Conservation (phyloP, 2,113 vertebrate species). For the Otus sunia region DNA sequence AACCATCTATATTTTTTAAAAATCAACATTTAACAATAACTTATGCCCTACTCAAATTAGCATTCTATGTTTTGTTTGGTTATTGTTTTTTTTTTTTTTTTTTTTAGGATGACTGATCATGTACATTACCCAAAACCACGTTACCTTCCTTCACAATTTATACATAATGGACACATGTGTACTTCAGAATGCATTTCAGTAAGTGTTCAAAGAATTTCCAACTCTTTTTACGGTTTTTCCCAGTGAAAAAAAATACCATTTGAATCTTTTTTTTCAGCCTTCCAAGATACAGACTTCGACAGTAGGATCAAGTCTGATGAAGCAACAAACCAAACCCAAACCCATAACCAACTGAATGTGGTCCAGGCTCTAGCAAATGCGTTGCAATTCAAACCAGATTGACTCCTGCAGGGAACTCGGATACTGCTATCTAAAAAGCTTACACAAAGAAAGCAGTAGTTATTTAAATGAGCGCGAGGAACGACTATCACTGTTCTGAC, state of each 20-base stretch:
- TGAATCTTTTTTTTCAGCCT: not conserved
- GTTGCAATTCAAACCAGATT: not conserved
- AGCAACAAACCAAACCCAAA: not conserved
- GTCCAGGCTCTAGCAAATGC: not conserved
- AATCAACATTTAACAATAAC: not conserved
- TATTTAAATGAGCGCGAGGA: not conserved
- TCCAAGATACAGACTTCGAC: not conserved
- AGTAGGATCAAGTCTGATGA: rapidly evolving
- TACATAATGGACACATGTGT: rapidly evolving
- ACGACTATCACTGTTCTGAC: not conserved
- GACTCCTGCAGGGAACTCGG: not conserved
- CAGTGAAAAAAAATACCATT: not conserved
- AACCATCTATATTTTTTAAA: not conserved
- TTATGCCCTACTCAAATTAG: not conserved
- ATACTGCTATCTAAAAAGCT: not conserved
- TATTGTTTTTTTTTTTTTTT: too few species aligned
- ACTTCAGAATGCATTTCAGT: not conserved
- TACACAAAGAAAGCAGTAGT: not conserved
- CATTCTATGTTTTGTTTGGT: not conserved
- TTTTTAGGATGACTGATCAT: not conserved
- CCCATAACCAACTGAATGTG: rapidly evolving
- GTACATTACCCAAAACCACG: not conserved
- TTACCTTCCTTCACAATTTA: not conserved
- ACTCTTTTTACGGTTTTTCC: not conserved
- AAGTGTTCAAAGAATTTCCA: not conserved